Evolutionary conservation across 2,113 vertebrate species (phyloP), one percentile per base, ranked within the genome.

Genomic region (Lichenostomus cassidix): DNA sequence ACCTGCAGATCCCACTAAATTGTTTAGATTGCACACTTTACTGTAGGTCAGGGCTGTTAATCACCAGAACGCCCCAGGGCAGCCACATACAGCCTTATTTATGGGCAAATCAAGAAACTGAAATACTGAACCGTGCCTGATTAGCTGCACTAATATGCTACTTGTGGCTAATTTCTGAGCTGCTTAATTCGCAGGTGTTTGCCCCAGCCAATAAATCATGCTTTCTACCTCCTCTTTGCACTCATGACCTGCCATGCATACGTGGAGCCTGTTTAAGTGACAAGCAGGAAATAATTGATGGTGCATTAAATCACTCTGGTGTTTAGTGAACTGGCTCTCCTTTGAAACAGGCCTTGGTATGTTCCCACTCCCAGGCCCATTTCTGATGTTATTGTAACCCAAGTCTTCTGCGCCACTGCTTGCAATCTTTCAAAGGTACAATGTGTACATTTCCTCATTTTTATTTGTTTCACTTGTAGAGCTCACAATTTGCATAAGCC

Each of bases 121-220:
- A 98, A 98, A 98, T 98, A 98, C 98, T 99, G 98, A 99, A 98
- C 98, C 98, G 98, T 98, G 98, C 98, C 98, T 99, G 99, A 99
- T 99, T 99, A 99, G 98, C 98, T 98, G 96, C 97, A 93, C 98
- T 99, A 99, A 99, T 99, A 98, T 99, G 99, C 99, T 99, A 99
- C 99, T 99, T 99, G 98, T 99, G 98, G 98, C 99, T 99, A 99
- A 99, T 99, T 99, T 99, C 98, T 97, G 98, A 98, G 98, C 98
- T 90, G 97, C 98, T 98, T 98, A 98, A 98, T 98, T 99, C 98
- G 98, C 99, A 99, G 99, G 99, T 99, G 99, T 99, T 98, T 97
- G 98, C 98, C 98, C 97, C 94, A 87, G 74, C 96, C 97, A 97
- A 98, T 99, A 99, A 99, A 99, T 99, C 98, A 98, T 91, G 94